These are phyloP conservation scores for Ia io DNA, from an alignment of 2,113 vertebrate genomes.

Conservation along the genomic window DNA sequence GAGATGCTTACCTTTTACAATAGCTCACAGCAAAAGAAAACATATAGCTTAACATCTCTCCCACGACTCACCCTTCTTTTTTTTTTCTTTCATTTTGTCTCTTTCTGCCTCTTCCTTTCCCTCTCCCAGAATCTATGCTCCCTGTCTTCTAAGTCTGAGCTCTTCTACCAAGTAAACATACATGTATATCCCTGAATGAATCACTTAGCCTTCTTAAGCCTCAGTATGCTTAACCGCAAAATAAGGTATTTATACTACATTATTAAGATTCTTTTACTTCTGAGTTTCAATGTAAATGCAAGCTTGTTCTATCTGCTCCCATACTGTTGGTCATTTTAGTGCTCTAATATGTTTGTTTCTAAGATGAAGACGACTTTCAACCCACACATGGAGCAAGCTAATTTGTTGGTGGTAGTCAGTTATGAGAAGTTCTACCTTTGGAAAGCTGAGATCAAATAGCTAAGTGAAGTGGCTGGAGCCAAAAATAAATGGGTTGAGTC, in stretches of 20 bases:
- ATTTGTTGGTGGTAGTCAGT: not conserved
- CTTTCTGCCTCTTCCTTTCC: not conserved
- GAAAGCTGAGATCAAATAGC: not conserved
- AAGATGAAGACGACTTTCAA: not conserved
- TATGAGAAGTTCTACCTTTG: not conserved
- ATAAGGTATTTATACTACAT: not conserved
- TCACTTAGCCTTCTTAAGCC: not conserved
- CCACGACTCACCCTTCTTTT: not conserved
- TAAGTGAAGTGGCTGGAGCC: not conserved
- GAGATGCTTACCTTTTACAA: conserved; percentile 64
- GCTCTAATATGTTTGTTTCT: not conserved
- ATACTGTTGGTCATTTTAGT: not conserved
- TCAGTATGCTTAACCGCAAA: not conserved
- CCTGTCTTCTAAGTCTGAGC: not conserved
- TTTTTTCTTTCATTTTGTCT: not conserved
- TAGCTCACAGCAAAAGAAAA: conserved; percentile 67
- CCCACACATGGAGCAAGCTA: not conserved
- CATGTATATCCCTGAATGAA: not conserved
- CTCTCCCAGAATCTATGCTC: not conserved
- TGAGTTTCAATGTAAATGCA: not conserved
- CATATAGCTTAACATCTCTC: conserved; percentile 51
- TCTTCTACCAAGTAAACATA: not conserved
- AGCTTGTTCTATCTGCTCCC: not conserved
- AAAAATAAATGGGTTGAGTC: not conserved
- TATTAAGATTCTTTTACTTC: not conserved